Evolutionary conservation across 2,797 vertebrate genomes (phyloP), one percentile per base, ranked within the genome.

Genomic region (Pantherophis vulpinus): DNA sequence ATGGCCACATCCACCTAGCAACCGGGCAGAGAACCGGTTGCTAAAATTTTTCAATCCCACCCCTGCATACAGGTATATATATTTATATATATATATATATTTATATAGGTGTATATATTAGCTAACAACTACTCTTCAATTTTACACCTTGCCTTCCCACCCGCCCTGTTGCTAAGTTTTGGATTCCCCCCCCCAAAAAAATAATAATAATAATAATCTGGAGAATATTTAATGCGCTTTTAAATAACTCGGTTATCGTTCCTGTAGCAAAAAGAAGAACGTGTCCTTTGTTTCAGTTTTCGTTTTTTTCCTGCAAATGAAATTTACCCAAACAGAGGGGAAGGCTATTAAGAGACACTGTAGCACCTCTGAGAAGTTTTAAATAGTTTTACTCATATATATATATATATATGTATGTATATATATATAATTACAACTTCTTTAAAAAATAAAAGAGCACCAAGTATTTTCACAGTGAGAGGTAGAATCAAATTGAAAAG

Each of bases 381-480:
- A 98, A 98, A 98, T 98, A 98, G 95, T 96, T 97, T 89, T 93
- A 97, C 94, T 97, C 96, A 97, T 97, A 97, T 95, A 98, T 94
- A 96, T 95, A 97, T 70, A 11, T 59, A 1, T 61, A 1, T 61
- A 16, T 63, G 4, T 61, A 16, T 63, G 4, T 63, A 60, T 63
- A 29, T 66, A 66, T 66, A 98, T 94, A 96, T 95, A 97, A 97
- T 87, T 96, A 96, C 97, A 97, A 94, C 95, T 94, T 95, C 95
- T 96, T 95, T 93, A 6, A 93, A 91, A 93, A 93, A 91, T 89
- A 91, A 91, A 97, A 96, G 96, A 98, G 98, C 97, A 98, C 98
- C 98, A 96, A 97, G 97, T 96, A 97, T 97, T 97, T 83, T 98
- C 96, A 98, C 98, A 98, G 98, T 98, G 98, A 98, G 98, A 99